Conservation (phyloP, 2,888 invertebrate genomes). For the Acronicta alni region DNA sequence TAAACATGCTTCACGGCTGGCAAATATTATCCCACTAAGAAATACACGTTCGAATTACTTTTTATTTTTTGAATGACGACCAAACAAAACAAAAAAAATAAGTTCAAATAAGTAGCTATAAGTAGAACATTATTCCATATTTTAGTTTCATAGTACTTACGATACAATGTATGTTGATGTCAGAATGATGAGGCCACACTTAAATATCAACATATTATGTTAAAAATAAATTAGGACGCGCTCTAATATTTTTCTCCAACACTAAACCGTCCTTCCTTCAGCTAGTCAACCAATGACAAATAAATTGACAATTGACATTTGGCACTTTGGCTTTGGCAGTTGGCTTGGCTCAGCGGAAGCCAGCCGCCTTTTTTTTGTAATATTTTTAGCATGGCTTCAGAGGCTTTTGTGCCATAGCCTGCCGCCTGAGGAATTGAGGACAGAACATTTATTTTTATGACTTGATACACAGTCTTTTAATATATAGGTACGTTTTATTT, state of each 20-base stretch:
- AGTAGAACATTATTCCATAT: slow-evolving; percentile 5
- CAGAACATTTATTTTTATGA: no score
- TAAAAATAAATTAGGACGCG: slow-evolving; percentile 48
- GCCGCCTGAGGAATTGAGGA: no score
- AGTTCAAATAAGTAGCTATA: neutral
- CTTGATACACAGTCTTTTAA: no score
- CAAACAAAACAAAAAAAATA: slow-evolving; percentile 16
- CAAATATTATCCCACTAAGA: slow-evolving; percentile 29
- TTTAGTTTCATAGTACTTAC: slow-evolving; percentile 70
- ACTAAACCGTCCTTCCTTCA: no score
- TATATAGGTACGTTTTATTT: no score
- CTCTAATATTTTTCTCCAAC: slow-evolving; percentile 14
- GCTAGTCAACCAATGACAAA: slow-evolving; percentile 6
- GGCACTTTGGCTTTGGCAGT: no score
- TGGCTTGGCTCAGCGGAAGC: no score
- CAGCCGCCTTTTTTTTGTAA: no score
- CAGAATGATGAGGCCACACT: slow-evolving; percentile 78
- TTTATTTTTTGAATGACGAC: slow-evolving; percentile 12
- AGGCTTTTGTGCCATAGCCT: no score
- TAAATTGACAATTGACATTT: no score
- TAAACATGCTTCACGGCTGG: slow-evolving; percentile 16
- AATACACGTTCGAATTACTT: slow-evolving; percentile 14
- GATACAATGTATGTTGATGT: slow-evolving; percentile 79
- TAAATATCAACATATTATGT: slow-evolving; percentile 83
- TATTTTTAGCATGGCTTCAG: no score